Evolutionary conservation across 2,113 vertebrate genomes (phyloP).

Genomic region (Callospermophilus lateralis): DNA sequence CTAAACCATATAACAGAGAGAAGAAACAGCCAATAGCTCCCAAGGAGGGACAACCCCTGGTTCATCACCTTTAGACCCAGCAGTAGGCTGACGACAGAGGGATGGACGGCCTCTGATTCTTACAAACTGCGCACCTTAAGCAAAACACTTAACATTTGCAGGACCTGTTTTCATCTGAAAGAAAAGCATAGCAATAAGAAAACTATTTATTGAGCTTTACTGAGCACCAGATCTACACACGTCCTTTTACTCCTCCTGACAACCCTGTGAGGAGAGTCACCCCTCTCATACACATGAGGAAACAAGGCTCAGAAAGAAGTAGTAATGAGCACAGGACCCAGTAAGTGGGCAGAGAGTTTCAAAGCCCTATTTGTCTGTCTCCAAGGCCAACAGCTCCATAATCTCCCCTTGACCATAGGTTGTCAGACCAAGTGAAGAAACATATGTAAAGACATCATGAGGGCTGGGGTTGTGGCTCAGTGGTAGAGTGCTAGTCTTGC

Average conservation of each 20-base stretch:
- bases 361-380: not conserved
- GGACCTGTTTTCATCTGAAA: conserved; percentile 47
- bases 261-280: not conserved
- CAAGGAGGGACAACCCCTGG: not conserved
- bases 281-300: not conserved
- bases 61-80: not conserved
- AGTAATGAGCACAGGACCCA: not conserved
- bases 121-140: not conserved
- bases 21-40: not conserved
- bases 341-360: not conserved
- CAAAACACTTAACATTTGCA: not conserved
- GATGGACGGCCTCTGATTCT: not conserved
- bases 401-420: not conserved
- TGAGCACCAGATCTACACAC: not conserved
- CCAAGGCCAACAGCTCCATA: not conserved
- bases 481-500: too few relatives aligned
- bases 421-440: conserved; percentile 15
- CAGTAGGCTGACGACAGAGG: not conserved
- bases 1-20: not conserved
- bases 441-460: not conserved
- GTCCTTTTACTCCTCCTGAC: not conserved
- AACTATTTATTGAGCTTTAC: not conserved
- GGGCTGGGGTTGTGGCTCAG: not conserved
- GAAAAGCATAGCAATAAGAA: not conserved
- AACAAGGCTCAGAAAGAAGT: not conserved